Evolutionary conservation across 2,797 vertebrate genomes (phyloP).

Genomic region (Mus spretus): DNA sequence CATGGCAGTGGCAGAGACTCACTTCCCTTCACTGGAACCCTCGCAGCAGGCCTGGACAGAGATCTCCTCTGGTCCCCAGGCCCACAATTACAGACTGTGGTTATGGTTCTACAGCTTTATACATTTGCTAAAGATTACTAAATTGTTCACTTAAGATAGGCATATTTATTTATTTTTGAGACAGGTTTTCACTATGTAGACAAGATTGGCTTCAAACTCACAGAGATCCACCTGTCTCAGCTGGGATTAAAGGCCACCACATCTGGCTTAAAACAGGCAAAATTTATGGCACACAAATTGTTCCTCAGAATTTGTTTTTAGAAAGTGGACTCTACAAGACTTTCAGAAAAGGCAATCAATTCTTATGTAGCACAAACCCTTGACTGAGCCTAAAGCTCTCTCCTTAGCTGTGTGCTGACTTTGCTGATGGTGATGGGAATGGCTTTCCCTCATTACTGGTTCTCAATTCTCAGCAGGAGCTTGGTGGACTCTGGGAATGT

Average conservation of each 20-base stretch:
- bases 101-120: neutral
- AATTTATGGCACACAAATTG: neutral
- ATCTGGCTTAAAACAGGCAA: neutral
- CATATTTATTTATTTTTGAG: neutral
- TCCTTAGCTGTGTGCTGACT: neutral
- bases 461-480: neutral
- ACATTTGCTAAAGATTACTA: slow-evolving; percentile 2
- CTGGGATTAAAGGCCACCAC: neutral
- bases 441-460: neutral
- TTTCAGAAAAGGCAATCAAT: slow-evolving; percentile 23
- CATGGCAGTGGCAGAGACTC: no score
- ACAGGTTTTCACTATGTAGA: neutral
- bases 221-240: neutral
- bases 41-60: no score
- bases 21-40: no score
- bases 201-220: neutral
- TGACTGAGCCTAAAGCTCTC: neutral
- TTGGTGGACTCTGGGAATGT: neutral
- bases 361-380: neutral
- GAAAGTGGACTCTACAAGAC: neutral
- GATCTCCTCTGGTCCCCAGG: no score
- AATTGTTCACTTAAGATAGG: neutral
- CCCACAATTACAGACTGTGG: neutral
- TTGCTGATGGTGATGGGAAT: neutral
- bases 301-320: neutral